A percentile compares a stretch with the other conserved stretches of the same genome.
These are phyloP conservation scores for Mesorhabditis belari DNA, from an alignment of 2,888 invertebrate genomes.

Conservation along the genomic window DNA sequence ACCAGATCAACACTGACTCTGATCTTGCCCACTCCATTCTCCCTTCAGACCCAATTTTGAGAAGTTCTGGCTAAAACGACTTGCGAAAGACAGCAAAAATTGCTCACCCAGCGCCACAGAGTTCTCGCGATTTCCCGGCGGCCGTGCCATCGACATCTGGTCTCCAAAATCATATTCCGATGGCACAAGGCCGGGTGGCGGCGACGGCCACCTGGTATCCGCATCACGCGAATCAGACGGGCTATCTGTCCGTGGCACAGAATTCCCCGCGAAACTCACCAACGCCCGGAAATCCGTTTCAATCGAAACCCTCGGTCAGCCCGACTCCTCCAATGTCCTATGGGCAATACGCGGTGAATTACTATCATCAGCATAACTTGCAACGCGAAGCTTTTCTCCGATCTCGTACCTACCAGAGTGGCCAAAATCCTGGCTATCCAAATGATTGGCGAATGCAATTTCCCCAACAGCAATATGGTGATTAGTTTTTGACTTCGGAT, in stretches of 20 bases:
- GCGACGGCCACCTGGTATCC: constrained; percentile 17
- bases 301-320: background rate
- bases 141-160: background rate
- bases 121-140: background rate
- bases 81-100: background rate
- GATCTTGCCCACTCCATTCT: too few relatives aligned
- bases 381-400: constrained; percentile 14
- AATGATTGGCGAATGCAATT: background rate
- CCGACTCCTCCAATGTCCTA: background rate
- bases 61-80: too few relatives aligned
- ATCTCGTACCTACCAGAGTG: background rate
- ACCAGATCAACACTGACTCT: too few relatives aligned
- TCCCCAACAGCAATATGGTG: too few relatives aligned
- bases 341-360: constrained; percentile 9
- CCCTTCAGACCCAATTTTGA: too few relatives aligned
- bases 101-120: background rate
- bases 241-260: constrained; percentile 3
- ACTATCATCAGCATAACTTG: constrained; percentile 10
- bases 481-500: too few relatives aligned
- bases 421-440: background rate
- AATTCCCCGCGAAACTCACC: background rate
- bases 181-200: background rate
- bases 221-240: constrained; percentile 11
- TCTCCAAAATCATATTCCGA: background rate
- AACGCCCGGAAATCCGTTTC: background rate